Evolutionary conservation across 1,140 invertebrate species (phyloP), one percentile per base, ranked within the genome.

Genomic region (Physella acuta): DNA sequence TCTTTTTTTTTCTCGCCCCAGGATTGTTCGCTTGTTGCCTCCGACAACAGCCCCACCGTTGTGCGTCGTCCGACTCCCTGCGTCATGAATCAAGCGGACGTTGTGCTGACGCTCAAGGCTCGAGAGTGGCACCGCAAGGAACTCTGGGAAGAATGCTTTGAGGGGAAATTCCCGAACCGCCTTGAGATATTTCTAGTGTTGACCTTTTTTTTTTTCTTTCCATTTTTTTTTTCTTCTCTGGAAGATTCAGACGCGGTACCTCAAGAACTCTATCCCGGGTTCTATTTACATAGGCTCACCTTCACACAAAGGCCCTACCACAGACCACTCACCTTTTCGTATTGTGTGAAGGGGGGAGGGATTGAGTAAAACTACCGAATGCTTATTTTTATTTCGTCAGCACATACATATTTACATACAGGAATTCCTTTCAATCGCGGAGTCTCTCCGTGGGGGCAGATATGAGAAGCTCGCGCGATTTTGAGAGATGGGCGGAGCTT

Each of bases 101-200:
- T 37, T 26, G 59, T 17, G 20, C 2, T 61, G 59, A 61, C 59
- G 36, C 59, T 33, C 33, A 24, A 61, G 37, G 36, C 33, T 37
- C 59, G 59, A 61, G 24, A n/a, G 24, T 11, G 33, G 37, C 59
- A 8, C 31, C 17, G 20, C 34, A 28, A 0, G 34, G 24, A 61
- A 39, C n/a, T 34, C 59, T 61, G 8, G 37, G 31, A 61, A 61
- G 59, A 61, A 61, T 61, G 59, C 59, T 61, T 61, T 61, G 59
- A 61, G 36, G 37, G 37, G 37, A 61, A 39, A 61, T 39, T 61
- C 59, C 36, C 36, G 4, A 11, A 0, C 59, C 28, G 33, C 24
- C 56, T 34, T 17, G n/a, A n/a, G n/a, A n/a, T n/a, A n/a, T n/a
- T n/a, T n/a, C n/a, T n/a, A n/a, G n/a, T n/a, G n/a, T n/a, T n/a